Evolutionary conservation across 2,888 invertebrate species (phyloP).

Genomic region (Temnothorax ravouxi): DNA sequence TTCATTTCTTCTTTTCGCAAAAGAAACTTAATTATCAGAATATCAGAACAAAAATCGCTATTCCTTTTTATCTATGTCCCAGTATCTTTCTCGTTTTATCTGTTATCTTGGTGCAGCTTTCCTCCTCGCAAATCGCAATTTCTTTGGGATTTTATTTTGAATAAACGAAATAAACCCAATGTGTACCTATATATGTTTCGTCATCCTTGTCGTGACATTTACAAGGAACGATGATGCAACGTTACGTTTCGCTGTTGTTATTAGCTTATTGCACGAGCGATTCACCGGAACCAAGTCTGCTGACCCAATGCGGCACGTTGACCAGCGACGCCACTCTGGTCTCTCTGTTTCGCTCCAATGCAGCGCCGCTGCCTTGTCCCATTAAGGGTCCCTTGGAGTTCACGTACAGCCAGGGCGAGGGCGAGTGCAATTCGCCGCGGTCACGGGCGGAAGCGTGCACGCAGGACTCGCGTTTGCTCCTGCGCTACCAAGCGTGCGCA

Average conservation of each 20-base stretch:
- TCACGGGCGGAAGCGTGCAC: slow-evolving; percentile 95
- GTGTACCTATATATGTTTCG: not conserved
- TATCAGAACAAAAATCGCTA: not conserved
- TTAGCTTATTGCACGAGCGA: slow-evolving; percentile 74
- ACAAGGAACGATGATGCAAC: not conserved
- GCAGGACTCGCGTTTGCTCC: slow-evolving; percentile 92
- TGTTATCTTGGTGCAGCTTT: not conserved
- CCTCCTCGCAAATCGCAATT: not conserved
- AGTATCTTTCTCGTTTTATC: not conserved
- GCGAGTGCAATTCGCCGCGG: slow-evolving; percentile 91
- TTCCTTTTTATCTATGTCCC: not conserved
- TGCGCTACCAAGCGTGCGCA: slow-evolving; percentile 94
- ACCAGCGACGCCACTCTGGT: slow-evolving; percentile 91
- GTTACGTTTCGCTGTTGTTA: slow-evolving; percentile 27
- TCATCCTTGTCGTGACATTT: not conserved
- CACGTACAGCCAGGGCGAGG: slow-evolving; percentile 92
- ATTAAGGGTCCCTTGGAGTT: slow-evolving; percentile 94
- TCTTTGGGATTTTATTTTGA: not conserved
- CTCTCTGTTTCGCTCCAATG: slow-evolving; percentile 92
- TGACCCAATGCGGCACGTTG: slow-evolving; percentile 88
- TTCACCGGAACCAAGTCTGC: slow-evolving; percentile 54
- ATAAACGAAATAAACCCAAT: not conserved
- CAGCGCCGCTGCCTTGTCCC: slow-evolving; percentile 92
- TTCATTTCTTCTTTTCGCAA: not conserved
- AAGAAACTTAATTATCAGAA: slow-evolving; percentile 19